Base-by-base conservation (phyloP, 1,140 invertebrate genomes). In the Rhynchophorus ferrugineus region DNA sequence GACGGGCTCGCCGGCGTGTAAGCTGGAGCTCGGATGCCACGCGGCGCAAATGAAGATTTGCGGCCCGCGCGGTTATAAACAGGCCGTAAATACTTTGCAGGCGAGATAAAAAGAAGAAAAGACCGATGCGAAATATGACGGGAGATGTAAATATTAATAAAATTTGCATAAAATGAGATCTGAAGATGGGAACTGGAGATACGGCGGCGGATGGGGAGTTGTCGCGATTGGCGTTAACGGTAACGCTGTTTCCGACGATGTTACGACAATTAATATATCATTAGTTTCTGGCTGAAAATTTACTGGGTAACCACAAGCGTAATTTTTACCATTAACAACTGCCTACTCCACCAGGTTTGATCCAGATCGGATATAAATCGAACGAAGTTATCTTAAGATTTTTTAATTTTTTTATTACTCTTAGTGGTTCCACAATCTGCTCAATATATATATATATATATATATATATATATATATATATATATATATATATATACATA, bases 101-200 rank as follows among this genome's bases (percentile, higher is more conserved):
- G 52, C 44, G 44, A 47, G 52, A 47, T 54, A 54, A 47, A 44
- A 44, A 41, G 48, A 54, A 47, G 24, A 29, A 11, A 29, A 29
- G 5, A 44, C 24, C 52, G 37, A 47, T 35, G 44, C 52, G 52
- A 48, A 54, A 54, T 54, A 54, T 54, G 52, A 54, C 52, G 29
- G 24, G 52, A 54, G 52, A 54, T 54, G 52, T 54, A 54, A 54
- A 54, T 54, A 54, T 54, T 54, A 54, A 54, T 54, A 54, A 54
- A 54, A 54, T 54, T 48, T 54, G 52, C 52, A 54, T 54, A 47
- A 47, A 47, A 54, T 42, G 52, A 54, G 44, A 11, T 47, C n/a
- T 42, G 47, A 16, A 53, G 50, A 54, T 54, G 44, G 36, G 45
- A 34, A 52, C n/a, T 41, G 41, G 49, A 51, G 49, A 51, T 51